Conservation (phyloP, 2,113 vertebrate genomes). For the Heptranchias perlo region DNA sequence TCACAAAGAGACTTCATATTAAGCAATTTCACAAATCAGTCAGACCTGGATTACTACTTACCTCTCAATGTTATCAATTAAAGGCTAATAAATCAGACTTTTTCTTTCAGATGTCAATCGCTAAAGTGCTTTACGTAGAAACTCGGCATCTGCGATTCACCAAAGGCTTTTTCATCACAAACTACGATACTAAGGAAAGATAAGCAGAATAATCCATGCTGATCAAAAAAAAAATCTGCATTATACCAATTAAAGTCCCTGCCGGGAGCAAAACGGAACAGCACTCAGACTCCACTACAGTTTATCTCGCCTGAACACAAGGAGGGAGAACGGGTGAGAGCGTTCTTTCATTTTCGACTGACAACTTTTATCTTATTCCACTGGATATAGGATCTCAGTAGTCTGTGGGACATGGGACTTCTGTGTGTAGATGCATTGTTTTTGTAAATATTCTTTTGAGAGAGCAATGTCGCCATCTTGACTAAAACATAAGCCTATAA, state of each 20-base stretch:
- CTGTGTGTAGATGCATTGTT: constrained; percentile 43
- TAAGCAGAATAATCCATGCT: constrained; percentile 93
- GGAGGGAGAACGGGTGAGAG: constrained; percentile 60
- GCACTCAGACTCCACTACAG: constrained; percentile 63
- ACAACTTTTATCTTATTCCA: constrained; percentile 60
- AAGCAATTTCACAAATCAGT: constrained; percentile 84
- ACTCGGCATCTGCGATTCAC: constrained; percentile 87
- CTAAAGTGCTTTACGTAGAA: constrained; percentile 77
- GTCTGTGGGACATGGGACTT: constrained; percentile 46
- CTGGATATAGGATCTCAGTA: constrained; percentile 58
- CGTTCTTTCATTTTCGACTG: constrained; percentile 64
- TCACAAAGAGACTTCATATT: constrained; percentile 71
- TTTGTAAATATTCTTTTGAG: constrained; percentile 44
- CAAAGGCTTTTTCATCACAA: constrained; percentile 92
- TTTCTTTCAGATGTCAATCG: constrained; percentile 88
- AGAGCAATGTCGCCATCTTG: constrained; percentile 27
- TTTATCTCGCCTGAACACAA: constrained; percentile 87
- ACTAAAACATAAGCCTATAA: constrained; percentile 8
- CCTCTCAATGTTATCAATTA: constrained; percentile 82
- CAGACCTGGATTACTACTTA: constrained; percentile 74
- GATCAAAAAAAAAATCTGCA: constrained; percentile 96
- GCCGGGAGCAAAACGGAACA: constrained; percentile 76
- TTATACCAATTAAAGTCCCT: constrained; percentile 96
- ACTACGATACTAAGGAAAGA: constrained; percentile 92
- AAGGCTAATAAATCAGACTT: constrained; percentile 95